Evolutionary conservation across 2,797 vertebrate species (phyloP).

Genomic region (Aratinga solstitialis): DNA sequence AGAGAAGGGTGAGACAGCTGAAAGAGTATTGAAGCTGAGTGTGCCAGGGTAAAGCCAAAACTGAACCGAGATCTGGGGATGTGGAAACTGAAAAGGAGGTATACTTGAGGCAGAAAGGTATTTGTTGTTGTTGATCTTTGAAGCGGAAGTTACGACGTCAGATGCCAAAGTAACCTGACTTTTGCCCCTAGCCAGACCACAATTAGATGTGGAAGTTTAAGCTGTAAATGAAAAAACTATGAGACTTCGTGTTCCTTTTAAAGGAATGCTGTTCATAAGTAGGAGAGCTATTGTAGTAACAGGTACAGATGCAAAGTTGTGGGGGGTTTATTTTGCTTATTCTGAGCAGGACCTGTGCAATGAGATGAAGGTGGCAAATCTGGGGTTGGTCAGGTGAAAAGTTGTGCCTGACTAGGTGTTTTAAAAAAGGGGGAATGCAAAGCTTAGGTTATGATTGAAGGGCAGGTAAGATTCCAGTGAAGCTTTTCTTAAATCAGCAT

Average conservation of each 20-base stretch:
- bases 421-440: not conserved
- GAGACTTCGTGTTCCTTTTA: not conserved
- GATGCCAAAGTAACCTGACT: not conserved
- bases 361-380: not conserved
- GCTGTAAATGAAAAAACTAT: not conserved
- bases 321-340: not conserved
- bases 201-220: not conserved
- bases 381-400: not conserved
- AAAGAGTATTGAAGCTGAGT: not conserved
- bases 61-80: not conserved
- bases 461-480: not conserved
- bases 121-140: not conserved
- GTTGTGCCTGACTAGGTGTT: not conserved
- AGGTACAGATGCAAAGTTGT: not conserved
- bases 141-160: not conserved
- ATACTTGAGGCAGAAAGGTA: not conserved
- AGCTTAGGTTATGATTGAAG: not conserved
- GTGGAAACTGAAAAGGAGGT: not conserved
- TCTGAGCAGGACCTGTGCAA: not conserved
- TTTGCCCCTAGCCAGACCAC: not conserved
- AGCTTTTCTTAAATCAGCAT: not conserved
- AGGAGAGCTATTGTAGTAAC: not conserved
- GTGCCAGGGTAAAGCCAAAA: not conserved
- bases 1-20: not conserved
- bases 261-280: not conserved